Percentiles rank a stretch among this genome's conserved stretches.
phyloP scores from a whole-genome alignment of 2,797 vertebrate genomes.

The Melanotaenia boesemani region DNA sequence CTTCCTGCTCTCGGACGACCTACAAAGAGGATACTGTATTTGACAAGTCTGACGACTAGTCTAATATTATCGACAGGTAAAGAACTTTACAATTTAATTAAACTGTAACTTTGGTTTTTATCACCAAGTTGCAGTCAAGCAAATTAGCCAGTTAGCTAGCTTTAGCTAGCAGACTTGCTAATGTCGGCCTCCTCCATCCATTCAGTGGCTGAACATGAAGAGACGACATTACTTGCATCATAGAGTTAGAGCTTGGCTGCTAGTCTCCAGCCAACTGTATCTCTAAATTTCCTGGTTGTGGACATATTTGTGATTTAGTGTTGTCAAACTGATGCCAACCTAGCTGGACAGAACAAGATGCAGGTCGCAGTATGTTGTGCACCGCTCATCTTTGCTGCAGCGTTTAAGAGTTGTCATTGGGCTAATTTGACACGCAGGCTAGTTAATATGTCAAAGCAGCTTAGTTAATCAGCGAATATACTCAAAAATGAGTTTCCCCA shows the following conservation, averaged over 20 bases:
- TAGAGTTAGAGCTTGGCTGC: not conserved
- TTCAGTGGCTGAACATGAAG: constrained; percentile 53
- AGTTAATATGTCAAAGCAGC: not conserved
- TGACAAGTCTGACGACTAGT: constrained; percentile 32
- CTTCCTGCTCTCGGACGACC: constrained; percentile 44
- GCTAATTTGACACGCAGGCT: constrained; percentile 39
- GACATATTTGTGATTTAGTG: not conserved
- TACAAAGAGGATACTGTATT: constrained; percentile 1
- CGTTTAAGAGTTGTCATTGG: constrained; percentile 2
- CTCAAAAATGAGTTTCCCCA: not conserved
- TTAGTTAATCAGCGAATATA: constrained; percentile 14
- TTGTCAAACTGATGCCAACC: not conserved
- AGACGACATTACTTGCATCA: constrained; percentile 46
- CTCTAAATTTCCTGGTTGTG: not conserved
- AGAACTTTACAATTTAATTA: not conserved
- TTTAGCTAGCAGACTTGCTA: constrained; percentile 65
- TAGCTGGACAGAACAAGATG: not conserved
- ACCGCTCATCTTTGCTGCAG: constrained; percentile 15
- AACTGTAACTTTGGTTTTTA: constrained; percentile 45
- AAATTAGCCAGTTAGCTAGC: constrained; percentile 76
- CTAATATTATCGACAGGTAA: constrained; percentile 58
- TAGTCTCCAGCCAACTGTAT: not conserved
- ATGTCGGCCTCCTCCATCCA: constrained; percentile 76
- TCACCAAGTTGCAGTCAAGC: constrained; percentile 66
- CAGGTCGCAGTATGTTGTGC: constrained; percentile 9